phyloP scores from a whole-genome alignment of 2,888 invertebrate species.

The Clunio marinus region DNA sequence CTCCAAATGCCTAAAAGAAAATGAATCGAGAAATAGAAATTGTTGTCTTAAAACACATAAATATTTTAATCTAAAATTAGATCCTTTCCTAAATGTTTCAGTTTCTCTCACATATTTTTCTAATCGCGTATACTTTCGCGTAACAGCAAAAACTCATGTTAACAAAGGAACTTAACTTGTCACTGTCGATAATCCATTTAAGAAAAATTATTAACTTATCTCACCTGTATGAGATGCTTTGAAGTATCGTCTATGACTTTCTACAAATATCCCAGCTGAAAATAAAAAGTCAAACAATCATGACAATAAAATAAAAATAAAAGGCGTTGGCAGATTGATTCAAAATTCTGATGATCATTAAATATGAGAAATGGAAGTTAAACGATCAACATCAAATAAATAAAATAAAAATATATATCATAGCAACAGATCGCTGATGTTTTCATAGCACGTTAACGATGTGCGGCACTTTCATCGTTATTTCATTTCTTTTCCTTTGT shows the following conservation, averaged over 20 bases:
- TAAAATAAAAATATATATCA: too few relatives aligned
- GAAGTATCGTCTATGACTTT: conserved; percentile 57
- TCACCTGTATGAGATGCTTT: conserved; percentile 63
- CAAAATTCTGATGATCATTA: not conserved
- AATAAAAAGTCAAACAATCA: conserved; percentile 7
- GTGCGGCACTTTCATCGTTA: too few relatives aligned
- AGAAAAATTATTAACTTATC: not conserved
- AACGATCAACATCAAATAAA: too few relatives aligned
- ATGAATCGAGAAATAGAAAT: too few relatives aligned
- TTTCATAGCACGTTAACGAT: not conserved
- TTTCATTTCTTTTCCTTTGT: too few relatives aligned
- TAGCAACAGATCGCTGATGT: too few relatives aligned
- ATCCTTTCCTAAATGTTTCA: too few relatives aligned
- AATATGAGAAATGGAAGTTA: not conserved
- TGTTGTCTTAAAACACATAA: too few relatives aligned
- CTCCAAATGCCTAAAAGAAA: not conserved
- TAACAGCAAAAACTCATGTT: too few relatives aligned
- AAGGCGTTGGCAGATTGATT: not conserved
- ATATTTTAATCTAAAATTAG: too few relatives aligned
- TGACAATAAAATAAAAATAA: not conserved
- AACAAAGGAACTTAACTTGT: not conserved
- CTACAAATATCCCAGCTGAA: conserved; percentile 56
- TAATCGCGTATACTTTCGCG: too few relatives aligned
- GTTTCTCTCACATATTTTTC: too few relatives aligned
- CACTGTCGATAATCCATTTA: not conserved